These are phyloP conservation scores for Clarias batrachus DNA, from an alignment of 2,113 vertebrate species.

Conservation along the genomic window DNA sequence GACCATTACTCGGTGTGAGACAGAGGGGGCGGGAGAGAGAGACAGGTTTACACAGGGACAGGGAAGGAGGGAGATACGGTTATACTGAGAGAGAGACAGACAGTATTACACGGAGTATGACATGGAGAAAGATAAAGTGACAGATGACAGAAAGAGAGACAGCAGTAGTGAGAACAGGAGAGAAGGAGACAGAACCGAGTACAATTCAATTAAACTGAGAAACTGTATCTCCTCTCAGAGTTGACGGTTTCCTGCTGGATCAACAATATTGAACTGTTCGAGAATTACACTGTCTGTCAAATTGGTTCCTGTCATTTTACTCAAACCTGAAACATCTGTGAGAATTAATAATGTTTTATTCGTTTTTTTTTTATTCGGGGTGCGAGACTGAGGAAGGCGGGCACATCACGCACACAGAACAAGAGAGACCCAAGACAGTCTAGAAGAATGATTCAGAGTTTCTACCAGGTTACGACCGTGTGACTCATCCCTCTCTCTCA, in stretches of 20 bases:
- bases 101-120: background rate
- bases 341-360: background rate
- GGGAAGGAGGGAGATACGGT: no score
- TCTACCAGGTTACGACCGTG: background rate
- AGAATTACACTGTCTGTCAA: background rate
- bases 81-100: background rate
- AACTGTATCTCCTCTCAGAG: background rate
- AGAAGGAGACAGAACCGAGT: background rate
- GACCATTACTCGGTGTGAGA: background rate
- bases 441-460: background rate
- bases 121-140: background rate
- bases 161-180: background rate
- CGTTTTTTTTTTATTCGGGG: background rate
- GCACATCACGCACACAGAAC: background rate
- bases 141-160: background rate
- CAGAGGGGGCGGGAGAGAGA: background rate
- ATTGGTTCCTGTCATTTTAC: background rate
- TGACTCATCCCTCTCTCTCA: background rate
- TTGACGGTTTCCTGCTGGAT: background rate
- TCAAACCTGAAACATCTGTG: background rate
- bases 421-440: background rate
- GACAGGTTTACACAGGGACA: background rate
- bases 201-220: background rate
- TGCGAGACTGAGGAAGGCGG: background rate
- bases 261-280: background rate